These are phyloP conservation scores for Melanotus villosus DNA, from an alignment of 2,888 invertebrate species.

Conservation along the genomic window DNA sequence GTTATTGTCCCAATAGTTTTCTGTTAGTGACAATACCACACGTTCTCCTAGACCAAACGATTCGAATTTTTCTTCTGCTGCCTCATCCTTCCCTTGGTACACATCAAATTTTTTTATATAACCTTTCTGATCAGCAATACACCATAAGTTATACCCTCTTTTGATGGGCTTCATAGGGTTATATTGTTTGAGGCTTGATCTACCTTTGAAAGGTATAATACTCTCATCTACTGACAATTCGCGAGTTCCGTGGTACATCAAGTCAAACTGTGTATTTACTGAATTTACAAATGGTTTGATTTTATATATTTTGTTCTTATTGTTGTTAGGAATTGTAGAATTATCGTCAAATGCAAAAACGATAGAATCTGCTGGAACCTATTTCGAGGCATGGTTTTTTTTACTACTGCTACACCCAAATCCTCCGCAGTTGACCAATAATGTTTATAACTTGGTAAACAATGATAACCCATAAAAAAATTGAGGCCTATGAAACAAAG, in stretches of 20 bases:
- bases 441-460: too few relatives aligned
- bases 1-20: constrained; percentile 25
- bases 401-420: too few relatives aligned
- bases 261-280: background rate
- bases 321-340: background rate
- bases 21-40: constrained; percentile 33
- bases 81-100: background rate
- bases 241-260: background rate
- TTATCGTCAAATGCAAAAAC: background rate
- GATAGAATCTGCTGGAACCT: too few relatives aligned
- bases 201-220: constrained; percentile 16
- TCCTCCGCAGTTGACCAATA: too few relatives aligned
- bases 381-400: too few relatives aligned
- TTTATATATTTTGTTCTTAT: constrained; percentile 1
- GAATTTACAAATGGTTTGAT: background rate
- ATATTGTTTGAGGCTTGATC: constrained; percentile 13
- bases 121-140: background rate
- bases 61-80: background rate
- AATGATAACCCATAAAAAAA: background rate
- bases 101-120: too few relatives aligned
- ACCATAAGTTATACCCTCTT: background rate
- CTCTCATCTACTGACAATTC: constrained; percentile 9
- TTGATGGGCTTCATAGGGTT: too few relatives aligned
- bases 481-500: background rate
- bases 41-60: constrained; percentile 30